Percentiles rank a stretch among this genome's conserved stretches.
Evolutionary conservation across 1,140 invertebrate species (phyloP).

Genomic region (Macrocentrus cingulum): DNA sequence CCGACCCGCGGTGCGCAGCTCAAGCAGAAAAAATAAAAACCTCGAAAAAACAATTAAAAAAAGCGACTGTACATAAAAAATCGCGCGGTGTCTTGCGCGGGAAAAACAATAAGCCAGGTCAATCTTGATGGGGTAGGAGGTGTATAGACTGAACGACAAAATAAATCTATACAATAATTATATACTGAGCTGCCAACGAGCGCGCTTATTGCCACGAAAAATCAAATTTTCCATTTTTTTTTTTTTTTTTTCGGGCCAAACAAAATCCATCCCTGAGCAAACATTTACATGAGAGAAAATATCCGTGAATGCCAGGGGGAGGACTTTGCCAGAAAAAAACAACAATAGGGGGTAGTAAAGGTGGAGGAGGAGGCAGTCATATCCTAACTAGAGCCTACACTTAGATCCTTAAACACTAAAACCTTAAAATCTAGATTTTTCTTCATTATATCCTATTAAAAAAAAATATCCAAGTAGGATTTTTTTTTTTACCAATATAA

Average conservation of each 20-base stretch:
- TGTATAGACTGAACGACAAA: too few relatives aligned
- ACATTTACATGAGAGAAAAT: constrained; percentile 9
- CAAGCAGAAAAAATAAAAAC: too few relatives aligned
- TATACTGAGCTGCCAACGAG: too few relatives aligned
- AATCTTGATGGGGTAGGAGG: too few relatives aligned
- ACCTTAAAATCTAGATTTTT: constrained; percentile 23
- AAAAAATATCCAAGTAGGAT: constrained; percentile 34
- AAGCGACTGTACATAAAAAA: not conserved
- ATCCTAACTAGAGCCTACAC: constrained; percentile 46
- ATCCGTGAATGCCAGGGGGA: too few relatives aligned
- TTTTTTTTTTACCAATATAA: constrained; percentile 14
- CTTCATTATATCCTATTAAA: constrained; percentile 18
- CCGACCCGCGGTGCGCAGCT: constrained; percentile 51
- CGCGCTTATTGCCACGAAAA: too few relatives aligned
- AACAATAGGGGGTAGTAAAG: constrained; percentile 4
- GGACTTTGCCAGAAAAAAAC: constrained; percentile 9
- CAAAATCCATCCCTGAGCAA: not conserved
- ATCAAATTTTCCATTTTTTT: constrained; percentile 12
- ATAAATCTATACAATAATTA: too few relatives aligned
- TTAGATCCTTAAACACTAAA: too few relatives aligned
- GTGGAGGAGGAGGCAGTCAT: constrained; percentile 36
- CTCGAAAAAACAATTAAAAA: not conserved
- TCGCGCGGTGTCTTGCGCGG: not conserved
- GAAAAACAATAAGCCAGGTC: too few relatives aligned
- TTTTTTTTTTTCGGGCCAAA: too few relatives aligned